Conservation (phyloP, 2,797 vertebrate genomes). For the Hipposideros larvatus region DNA sequence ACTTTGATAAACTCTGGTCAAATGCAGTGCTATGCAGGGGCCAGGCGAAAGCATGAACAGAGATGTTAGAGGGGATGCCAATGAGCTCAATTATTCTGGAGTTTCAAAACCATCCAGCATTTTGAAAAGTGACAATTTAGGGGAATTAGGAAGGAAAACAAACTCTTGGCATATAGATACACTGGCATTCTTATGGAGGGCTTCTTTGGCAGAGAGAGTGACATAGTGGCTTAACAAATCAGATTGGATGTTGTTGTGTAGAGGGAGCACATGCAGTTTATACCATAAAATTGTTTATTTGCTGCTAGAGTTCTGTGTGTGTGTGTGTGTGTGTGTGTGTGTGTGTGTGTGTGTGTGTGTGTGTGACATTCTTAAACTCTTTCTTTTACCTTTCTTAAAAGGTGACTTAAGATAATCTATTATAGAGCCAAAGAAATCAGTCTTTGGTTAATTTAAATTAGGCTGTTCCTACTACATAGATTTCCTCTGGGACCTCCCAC, state of each 20-base stretch:
- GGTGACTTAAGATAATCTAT: neutral
- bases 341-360: too few relatives aligned
- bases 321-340: too few relatives aligned
- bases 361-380: neutral
- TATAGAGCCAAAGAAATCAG: neutral
- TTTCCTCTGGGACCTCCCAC: neutral
- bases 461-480: neutral
- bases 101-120: neutral
- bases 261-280: neutral
- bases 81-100: neutral
- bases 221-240: neutral
- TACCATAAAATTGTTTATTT: neutral
- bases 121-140: neutral
- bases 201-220: neutral
- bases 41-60: neutral
- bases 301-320: neutral
- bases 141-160: neutral
- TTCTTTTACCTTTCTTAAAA: neutral
- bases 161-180: neutral
- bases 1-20: neutral
- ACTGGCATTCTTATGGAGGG: neutral
- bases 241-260: neutral
- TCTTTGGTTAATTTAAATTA: neutral
- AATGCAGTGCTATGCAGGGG: neutral
- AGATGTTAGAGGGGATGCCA: neutral